Conservation (phyloP, 1,140 invertebrate genomes). For the Aethina tumida region DNA sequence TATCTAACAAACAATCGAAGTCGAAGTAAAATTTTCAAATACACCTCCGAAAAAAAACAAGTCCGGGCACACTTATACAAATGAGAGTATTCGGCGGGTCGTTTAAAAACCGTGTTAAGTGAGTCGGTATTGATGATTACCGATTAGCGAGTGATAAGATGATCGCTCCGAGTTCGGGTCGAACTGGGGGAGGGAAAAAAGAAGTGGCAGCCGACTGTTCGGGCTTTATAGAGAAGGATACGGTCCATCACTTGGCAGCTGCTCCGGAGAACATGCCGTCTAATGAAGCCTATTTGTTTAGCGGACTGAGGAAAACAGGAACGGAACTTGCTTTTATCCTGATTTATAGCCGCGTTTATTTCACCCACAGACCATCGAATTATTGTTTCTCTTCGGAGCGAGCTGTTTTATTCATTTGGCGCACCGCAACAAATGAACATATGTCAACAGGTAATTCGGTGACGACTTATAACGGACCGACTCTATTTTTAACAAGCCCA, state of each 20-base stretch:
- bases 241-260: slow-evolving; percentile 11
- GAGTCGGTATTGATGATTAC: slow-evolving; percentile 16
- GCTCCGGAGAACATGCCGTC: slow-evolving; percentile 10
- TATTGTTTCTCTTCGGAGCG: too few relatives aligned
- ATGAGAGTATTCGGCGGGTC: too few relatives aligned
- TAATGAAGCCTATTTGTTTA: slow-evolving; percentile 20
- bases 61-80: too few relatives aligned
- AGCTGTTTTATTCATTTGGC: too few relatives aligned
- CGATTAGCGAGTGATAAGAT: slow-evolving; percentile 19
- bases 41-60: too few relatives aligned
- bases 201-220: slow-evolving; percentile 1
- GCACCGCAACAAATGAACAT: too few relatives aligned
- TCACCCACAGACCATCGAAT: slow-evolving; percentile 11
- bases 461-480: too few relatives aligned
- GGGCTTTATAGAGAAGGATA: slow-evolving; percentile 6
- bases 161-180: slow-evolving; percentile 14
- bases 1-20: too few relatives aligned
- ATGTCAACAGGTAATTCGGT: too few relatives aligned
- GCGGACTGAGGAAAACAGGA: slow-evolving; percentile 15
- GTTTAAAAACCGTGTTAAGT: too few relatives aligned
- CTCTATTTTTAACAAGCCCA: too few relatives aligned
- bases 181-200: slow-evolving; percentile 5
- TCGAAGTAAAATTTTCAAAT: too few relatives aligned
- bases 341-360: slow-evolving; percentile 15
- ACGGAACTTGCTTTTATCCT: slow-evolving; percentile 17